Percentiles rank a stretch among this genome's conserved stretches.
phyloP scores from a whole-genome alignment of 2,888 invertebrate genomes.

The Lacanobia wlatinum region DNA sequence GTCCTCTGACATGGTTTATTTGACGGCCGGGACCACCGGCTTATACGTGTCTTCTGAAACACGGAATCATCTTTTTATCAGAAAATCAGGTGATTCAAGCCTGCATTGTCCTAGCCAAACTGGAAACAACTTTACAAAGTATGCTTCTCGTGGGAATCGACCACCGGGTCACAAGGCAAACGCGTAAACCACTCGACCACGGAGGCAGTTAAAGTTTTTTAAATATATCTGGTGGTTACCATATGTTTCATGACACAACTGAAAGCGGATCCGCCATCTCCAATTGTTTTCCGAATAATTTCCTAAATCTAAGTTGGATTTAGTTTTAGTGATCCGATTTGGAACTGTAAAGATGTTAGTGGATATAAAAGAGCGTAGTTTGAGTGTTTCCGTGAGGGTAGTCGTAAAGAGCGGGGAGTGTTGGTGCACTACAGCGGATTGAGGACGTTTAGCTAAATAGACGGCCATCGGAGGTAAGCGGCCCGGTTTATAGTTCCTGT shows the following conservation, averaged over 20 bases:
- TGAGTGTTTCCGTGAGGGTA: constrained; percentile 28
- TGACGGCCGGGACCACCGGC: no score
- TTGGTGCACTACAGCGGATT: constrained; percentile 42
- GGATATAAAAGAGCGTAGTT: constrained; percentile 39
- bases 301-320: constrained; percentile 43
- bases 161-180: no score
- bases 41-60: no score
- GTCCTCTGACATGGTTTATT: no score
- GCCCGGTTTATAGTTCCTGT: not conserved
- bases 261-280: not conserved
- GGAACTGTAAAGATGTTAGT: constrained; percentile 40
- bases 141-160: no score
- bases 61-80: no score
- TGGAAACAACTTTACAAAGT: no score
- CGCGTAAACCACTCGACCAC: no score
- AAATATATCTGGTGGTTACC: no score
- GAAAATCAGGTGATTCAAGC: no score
- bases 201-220: no score
- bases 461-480: constrained; percentile 13
- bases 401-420: constrained; percentile 40
- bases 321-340: constrained; percentile 48
- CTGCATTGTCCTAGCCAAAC: no score
- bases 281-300: constrained; percentile 42
- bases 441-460: constrained; percentile 54
- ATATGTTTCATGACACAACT: not conserved